These are phyloP conservation scores for Mesopsocus fuscifrons DNA, from an alignment of 2,888 invertebrate species.

Conservation along the genomic window DNA sequence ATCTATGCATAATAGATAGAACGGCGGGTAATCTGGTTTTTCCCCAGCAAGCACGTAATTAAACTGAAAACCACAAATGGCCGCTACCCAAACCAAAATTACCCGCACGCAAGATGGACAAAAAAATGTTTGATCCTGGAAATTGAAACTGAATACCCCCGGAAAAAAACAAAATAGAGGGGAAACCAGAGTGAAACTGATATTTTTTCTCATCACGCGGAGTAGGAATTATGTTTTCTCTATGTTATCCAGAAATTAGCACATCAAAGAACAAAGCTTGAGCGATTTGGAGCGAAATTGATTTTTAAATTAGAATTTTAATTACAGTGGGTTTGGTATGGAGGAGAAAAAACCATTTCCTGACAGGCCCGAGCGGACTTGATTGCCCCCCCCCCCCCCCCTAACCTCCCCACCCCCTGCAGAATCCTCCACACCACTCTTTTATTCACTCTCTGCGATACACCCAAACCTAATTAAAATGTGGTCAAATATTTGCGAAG, in stretches of 20 bases:
- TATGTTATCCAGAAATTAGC: constrained; percentile 8
- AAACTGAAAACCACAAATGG: no score
- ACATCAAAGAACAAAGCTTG: constrained; percentile 10
- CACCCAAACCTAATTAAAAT: no score
- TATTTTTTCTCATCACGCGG: constrained; percentile 2
- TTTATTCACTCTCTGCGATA: no score
- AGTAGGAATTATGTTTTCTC: constrained; percentile 9
- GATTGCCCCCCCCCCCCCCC: not conserved
- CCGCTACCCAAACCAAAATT: no score
- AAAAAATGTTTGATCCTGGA: not conserved
- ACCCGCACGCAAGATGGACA: no score
- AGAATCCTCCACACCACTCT: no score
- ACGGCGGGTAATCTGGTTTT: no score
- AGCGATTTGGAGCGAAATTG: constrained; percentile 9
- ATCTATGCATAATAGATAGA: no score
- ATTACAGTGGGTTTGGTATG: constrained; percentile 5
- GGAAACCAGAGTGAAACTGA: constrained; percentile 1
- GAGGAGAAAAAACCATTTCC: constrained; percentile 6
- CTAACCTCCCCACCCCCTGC: no score
- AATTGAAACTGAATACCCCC: not conserved
- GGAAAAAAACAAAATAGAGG: not conserved
- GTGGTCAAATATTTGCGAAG: no score
- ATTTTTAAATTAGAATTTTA: constrained; percentile 11
- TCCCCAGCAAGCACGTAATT: no score
- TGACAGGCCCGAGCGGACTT: constrained; percentile 1